phyloP scores from a whole-genome alignment of 1,140 invertebrate species.

The Eumaeus atala region DNA sequence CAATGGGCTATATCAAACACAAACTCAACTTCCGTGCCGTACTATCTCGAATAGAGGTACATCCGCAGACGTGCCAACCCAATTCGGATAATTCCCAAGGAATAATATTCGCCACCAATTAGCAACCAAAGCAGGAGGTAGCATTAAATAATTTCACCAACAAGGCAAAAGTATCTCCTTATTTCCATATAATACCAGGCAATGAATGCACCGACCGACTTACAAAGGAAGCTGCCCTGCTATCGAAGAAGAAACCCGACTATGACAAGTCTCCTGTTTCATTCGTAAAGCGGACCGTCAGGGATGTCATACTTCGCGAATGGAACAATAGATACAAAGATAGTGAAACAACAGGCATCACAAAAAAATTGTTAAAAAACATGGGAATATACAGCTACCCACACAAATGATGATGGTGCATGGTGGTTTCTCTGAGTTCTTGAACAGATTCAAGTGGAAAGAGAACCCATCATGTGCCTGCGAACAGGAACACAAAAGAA shows the following conservation, averaged over 20 bases:
- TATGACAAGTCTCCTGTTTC: too few species aligned
- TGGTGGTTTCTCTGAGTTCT: conserved; percentile 10
- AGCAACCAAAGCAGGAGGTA: neutral
- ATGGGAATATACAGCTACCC: neutral
- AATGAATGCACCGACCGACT: neutral
- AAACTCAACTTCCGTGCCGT: too few species aligned
- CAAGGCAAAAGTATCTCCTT: neutral
- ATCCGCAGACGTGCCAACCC: too few species aligned
- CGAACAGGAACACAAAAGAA: neutral
- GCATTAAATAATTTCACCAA: neutral
- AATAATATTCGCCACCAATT: neutral
- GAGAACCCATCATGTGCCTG: conserved; percentile 10
- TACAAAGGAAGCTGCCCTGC: neutral
- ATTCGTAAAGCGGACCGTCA: neutral
- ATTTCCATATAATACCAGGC: neutral
- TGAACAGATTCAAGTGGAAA: conserved; percentile 3
- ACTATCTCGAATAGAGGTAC: too few species aligned
- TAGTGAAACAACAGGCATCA: neutral
- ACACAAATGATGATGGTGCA: conserved; percentile 2
- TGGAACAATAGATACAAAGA: conserved; percentile 1
- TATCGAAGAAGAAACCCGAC: neutral
- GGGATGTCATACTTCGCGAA: conserved; percentile 4
- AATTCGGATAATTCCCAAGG: too few species aligned
- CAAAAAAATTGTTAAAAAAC: neutral
- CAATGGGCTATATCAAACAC: too few species aligned